A percentile compares a stretch with the other conserved stretches of the same genome.
Evolutionary conservation across 2,888 invertebrate species (phyloP).

Genomic region (Rotaria sp.): DNA sequence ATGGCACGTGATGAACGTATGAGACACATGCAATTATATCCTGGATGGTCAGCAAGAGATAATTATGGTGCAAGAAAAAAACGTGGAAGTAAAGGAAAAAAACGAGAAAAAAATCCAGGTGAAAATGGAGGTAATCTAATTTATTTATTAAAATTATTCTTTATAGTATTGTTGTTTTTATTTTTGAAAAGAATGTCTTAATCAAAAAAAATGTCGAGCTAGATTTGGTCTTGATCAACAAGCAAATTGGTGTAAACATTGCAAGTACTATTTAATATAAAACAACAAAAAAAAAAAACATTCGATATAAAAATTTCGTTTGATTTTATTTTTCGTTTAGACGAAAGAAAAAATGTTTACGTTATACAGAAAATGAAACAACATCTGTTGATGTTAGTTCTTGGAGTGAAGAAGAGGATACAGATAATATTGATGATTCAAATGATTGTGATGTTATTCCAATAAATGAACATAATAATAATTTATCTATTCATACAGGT

Average conservation of each 20-base stretch:
- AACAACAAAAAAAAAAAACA: too few species aligned
- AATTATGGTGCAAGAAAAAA: slow-evolving; percentile 99
- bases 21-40: slow-evolving; percentile 97
- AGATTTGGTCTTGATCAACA: slow-evolving; percentile 96
- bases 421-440: slow-evolving; percentile 31
- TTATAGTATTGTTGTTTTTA: background rate
- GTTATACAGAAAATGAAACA: slow-evolving; percentile 33
- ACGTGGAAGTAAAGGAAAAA: slow-evolving; percentile 90
- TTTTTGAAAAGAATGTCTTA: slow-evolving; percentile 2
- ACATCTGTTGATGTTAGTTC: background rate
- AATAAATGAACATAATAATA: background rate
- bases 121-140: slow-evolving; percentile 34
- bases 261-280: slow-evolving; percentile 59
- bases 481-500: background rate
- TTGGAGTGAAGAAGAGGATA: slow-evolving; percentile 6
- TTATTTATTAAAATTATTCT: background rate
- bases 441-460: slow-evolving; percentile 31
- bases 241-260: slow-evolving; percentile 98
- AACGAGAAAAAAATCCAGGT: slow-evolving; percentile 54
- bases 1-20: slow-evolving; percentile 98
- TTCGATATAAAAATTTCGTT: too few species aligned
- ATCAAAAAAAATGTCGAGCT: slow-evolving; percentile 75
- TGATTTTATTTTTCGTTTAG: slow-evolving; percentile 50
- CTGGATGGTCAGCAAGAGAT: slow-evolving; percentile 99
- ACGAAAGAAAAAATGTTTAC: slow-evolving; percentile 40